Conservation (phyloP, 2,888 invertebrate genomes). For the Hyppa rectilinea region DNA sequence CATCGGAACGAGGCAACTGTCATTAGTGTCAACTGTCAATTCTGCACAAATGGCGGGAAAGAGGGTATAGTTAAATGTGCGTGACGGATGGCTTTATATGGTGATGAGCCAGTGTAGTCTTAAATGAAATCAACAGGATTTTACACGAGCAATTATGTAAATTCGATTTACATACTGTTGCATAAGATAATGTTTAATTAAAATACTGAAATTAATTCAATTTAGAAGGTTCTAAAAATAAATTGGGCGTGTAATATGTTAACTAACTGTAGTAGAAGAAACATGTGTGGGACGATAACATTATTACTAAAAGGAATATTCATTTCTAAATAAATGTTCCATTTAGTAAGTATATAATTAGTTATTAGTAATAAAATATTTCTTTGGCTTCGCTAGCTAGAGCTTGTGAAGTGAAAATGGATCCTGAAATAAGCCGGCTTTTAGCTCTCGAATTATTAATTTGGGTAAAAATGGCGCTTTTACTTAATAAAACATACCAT, state of each 20-base stretch:
- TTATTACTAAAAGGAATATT: conserved; percentile 19
- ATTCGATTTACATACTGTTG: conserved; percentile 14
- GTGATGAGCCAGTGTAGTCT: too few relatives aligned
- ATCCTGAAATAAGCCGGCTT: neutral
- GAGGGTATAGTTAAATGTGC: too few relatives aligned
- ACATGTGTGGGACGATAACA: neutral
- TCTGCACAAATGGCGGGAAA: too few relatives aligned
- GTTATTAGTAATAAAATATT: too few relatives aligned
- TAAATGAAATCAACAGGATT: too few relatives aligned
- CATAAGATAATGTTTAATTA: neutral
- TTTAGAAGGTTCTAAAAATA: conserved; percentile 15
- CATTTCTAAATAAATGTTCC: too few relatives aligned
- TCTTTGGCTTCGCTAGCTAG: too few relatives aligned
- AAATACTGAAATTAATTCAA: conserved; percentile 5
- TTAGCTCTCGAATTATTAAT: neutral
- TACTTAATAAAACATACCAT: too few relatives aligned
- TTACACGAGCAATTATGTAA: conserved; percentile 4
- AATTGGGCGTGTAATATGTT: neutral
- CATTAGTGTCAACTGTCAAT: too few relatives aligned
- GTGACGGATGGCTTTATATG: too few relatives aligned
- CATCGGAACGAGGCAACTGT: too few relatives aligned
- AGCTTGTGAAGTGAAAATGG: neutral
- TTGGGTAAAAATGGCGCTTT: neutral
- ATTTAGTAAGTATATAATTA: too few relatives aligned
- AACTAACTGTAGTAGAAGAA: conserved; percentile 5